Conservation (phyloP, 2,888 invertebrate species). For the Agrilus mali region DNA sequence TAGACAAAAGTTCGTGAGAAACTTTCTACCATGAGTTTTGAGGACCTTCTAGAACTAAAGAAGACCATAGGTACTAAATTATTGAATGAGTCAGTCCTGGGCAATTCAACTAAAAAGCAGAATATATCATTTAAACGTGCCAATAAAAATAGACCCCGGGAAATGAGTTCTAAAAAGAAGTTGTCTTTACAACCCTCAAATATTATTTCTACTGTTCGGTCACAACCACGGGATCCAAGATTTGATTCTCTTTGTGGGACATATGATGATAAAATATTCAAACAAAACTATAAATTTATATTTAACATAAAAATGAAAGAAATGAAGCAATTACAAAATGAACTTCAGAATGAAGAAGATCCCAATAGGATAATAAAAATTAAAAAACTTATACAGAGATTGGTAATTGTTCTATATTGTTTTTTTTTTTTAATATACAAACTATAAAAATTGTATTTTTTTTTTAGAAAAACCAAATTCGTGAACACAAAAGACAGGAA, state of each 20-base stretch:
- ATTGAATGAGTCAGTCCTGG: conserved; percentile 65
- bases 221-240: conserved; percentile 57
- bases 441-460: conserved; percentile 1
- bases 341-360: conserved; percentile 48
- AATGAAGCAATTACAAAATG: conserved; percentile 45
- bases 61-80: conserved; percentile 68
- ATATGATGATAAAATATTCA: conserved; percentile 62
- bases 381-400: conserved; percentile 56
- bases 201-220: background rate
- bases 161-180: conserved; percentile 63
- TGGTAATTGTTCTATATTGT: conserved; percentile 30
- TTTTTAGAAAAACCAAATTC: conserved; percentile 59
- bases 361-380: conserved; percentile 51
- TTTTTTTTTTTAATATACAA: conserved; percentile 27
- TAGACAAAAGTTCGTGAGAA: conserved; percentile 48
- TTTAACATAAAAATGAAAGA: conserved; percentile 60
- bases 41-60: conserved; percentile 69
- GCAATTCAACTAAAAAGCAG: conserved; percentile 27
- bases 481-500: conserved; percentile 46
- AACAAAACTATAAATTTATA: conserved; percentile 66
- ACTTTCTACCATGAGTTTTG: conserved; percentile 60
- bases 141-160: conserved; percentile 72
- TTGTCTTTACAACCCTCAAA: conserved; percentile 38
- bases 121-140: conserved; percentile 45
- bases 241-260: conserved; percentile 78